These are phyloP conservation scores for Zaprionus vittiger DNA, from an alignment of 1,140 invertebrate genomes.

Conservation along the genomic window DNA sequence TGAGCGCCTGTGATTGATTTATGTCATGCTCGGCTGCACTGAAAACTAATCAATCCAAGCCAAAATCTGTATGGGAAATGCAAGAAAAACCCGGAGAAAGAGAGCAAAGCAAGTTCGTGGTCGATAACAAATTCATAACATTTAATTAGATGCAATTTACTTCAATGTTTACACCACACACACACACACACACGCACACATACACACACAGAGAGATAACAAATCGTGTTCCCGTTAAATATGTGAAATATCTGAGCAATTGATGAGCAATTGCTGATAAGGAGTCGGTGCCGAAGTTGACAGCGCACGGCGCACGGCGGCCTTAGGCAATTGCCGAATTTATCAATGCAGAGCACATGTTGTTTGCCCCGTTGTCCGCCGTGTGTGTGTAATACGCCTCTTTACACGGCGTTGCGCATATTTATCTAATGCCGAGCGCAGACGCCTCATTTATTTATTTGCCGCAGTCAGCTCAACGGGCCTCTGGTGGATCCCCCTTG, in stretches of 20 bases:
- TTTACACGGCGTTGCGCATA: constrained; percentile 30
- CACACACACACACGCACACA: constrained; percentile 9
- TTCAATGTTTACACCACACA: constrained; percentile 67
- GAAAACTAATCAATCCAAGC: constrained; percentile 46
- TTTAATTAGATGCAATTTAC: constrained; percentile 80
- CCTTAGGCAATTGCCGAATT: constrained; percentile 32
- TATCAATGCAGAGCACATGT: constrained; percentile 20
- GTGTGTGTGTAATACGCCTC: constrained; percentile 2
- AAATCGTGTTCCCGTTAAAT: constrained; percentile 22
- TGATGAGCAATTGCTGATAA: constrained; percentile 48
- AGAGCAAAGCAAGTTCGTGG: constrained; percentile 9
- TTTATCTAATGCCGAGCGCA: constrained; percentile 57
- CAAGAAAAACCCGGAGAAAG: neutral
- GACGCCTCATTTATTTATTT: constrained; percentile 45
- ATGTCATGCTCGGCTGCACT: constrained; percentile 36
- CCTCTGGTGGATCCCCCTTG: neutral
- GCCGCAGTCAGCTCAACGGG: constrained; percentile 26
- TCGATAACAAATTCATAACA: constrained; percentile 79
- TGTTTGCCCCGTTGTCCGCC: constrained; percentile 15
- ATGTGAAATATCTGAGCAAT: constrained; percentile 36
- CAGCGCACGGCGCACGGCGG: neutral
- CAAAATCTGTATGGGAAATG: constrained; percentile 23
- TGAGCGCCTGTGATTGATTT: constrained; percentile 65
- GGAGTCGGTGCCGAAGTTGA: neutral
- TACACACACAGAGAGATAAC: constrained; percentile 39